Conservation (phyloP, 2,113 vertebrate species). For the Bagarius yarrelli region DNA sequence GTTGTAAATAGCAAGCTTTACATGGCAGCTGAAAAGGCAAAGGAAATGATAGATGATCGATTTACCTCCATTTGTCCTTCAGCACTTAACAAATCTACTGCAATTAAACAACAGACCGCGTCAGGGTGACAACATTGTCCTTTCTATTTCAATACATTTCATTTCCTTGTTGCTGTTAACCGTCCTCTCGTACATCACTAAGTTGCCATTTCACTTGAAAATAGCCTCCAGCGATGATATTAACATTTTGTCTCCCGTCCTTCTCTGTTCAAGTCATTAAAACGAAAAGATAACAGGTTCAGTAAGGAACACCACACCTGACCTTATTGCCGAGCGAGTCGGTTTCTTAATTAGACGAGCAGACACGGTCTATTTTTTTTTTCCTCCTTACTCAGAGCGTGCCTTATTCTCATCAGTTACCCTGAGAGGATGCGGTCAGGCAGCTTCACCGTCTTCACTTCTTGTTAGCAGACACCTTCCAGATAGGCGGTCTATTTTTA, state of each 20-base stretch:
- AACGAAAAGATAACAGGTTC: not conserved
- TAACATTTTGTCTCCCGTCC: not conserved
- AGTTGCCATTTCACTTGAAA: not conserved
- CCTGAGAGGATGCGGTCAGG: not conserved
- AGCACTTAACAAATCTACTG: not conserved
- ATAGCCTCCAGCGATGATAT: not conserved
- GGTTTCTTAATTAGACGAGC: not conserved
- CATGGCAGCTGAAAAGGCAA: no score
- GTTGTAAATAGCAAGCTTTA: no score
- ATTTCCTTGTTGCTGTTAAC: not conserved
- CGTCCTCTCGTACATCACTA: not conserved
- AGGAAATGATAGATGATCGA: no score
- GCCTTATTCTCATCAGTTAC: not conserved
- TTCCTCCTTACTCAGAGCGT: not conserved
- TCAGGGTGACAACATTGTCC: not conserved
- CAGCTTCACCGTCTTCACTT: not conserved
- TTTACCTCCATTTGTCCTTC: no score
- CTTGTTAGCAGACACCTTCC: slow-evolving; percentile 15
- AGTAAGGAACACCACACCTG: not conserved
- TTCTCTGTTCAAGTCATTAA: not conserved
- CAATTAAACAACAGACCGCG: not conserved
- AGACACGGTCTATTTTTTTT: not conserved
- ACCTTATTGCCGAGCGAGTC: not conserved
- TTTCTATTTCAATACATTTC: no score
- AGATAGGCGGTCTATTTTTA: not conserved